Percentiles rank a stretch among this genome's conserved stretches.
Conservation (phyloP, 2,113 vertebrate species). For the Manacus vitellinus region DNA sequence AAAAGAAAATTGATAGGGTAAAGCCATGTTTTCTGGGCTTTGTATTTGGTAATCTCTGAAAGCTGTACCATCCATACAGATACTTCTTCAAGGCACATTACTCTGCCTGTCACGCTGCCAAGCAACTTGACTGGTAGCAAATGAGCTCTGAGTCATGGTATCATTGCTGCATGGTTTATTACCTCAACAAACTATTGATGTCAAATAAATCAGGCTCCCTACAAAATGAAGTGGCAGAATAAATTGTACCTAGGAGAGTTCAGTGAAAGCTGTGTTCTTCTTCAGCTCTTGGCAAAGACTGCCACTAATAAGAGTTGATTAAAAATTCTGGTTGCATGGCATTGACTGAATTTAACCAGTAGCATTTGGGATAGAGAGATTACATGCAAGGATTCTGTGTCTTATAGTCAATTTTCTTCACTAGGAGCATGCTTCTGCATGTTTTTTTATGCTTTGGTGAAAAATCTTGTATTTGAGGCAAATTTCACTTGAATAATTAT, state of each 20-base stretch:
- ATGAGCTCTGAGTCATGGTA: conserved; percentile 58
- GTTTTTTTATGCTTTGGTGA: not conserved
- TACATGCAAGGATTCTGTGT: not conserved
- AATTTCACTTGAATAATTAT: not conserved
- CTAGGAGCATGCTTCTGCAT: not conserved
- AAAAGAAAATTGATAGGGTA: not conserved
- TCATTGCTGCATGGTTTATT: conserved; percentile 57
- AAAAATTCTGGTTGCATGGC: not conserved
- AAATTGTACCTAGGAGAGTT: conserved; percentile 40
- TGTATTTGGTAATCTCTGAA: conserved; percentile 2
- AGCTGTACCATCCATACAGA: not conserved
- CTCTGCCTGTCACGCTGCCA: conserved; percentile 55
- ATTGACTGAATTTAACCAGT: not conserved
- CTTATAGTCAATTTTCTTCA: not conserved
- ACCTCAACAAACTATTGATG: conserved; percentile 58
- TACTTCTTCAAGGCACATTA: conserved; percentile 26
- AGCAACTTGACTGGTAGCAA: conserved; percentile 53
- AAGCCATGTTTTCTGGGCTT: not conserved
- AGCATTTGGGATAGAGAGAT: not conserved
- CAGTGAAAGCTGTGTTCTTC: not conserved
- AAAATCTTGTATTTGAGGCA: not conserved
- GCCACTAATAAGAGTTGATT: not conserved
- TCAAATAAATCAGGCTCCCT: conserved; percentile 53
- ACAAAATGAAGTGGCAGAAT: conserved; percentile 60
- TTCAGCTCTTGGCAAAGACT: conserved; percentile 12